These are phyloP conservation scores for Tragelaphus imberbis DNA, from an alignment of 2,113 vertebrate species.

Conservation along the genomic window DNA sequence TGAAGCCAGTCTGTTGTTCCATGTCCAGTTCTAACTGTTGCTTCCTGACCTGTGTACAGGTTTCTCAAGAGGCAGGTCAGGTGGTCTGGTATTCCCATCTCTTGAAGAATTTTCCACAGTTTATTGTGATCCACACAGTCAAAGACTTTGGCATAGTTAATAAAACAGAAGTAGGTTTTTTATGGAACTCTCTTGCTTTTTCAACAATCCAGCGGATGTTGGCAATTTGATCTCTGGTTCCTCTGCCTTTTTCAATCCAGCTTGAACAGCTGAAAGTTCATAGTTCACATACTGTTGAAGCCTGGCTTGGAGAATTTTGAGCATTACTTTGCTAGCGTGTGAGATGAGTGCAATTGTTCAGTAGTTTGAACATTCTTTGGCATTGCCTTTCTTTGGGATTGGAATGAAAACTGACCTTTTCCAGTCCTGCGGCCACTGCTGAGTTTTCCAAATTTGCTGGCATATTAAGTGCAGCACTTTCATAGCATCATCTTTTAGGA, in stretches of 20 bases:
- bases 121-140: neutral
- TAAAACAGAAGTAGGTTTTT: neutral
- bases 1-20: neutral
- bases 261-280: neutral
- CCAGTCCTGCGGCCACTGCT: neutral
- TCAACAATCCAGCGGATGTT: fast-evolving
- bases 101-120: neutral
- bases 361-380: neutral
- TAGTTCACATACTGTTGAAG: neutral
- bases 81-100: neutral
- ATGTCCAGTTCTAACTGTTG: neutral
- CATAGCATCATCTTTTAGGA: neutral
- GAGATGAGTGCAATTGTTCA: neutral
- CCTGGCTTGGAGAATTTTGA: neutral
- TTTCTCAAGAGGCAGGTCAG: neutral
- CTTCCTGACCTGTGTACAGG: neutral
- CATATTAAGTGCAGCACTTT: neutral
- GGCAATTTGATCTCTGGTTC: neutral
- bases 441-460: neutral
- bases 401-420: neutral
- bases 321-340: neutral
- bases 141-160: neutral
- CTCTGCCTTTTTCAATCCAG: neutral
- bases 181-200: neutral
- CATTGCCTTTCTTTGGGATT: neutral